Evolutionary conservation across 2,888 invertebrate genomes (phyloP), one percentile per base, ranked within the genome.

Genomic region (Busseola fusca): DNA sequence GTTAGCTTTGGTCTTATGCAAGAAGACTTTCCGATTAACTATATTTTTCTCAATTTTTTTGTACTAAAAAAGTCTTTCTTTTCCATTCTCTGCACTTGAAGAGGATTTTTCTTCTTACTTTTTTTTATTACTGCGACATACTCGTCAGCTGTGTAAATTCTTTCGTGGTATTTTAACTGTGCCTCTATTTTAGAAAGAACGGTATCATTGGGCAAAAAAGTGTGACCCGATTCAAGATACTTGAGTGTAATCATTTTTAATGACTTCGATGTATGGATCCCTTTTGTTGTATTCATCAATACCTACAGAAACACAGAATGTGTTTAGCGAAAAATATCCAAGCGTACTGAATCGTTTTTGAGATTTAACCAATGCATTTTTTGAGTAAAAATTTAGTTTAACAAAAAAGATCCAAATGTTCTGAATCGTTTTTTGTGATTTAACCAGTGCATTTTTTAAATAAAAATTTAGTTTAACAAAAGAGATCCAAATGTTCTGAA

Each of bases 1-100:
- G 57, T 67, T 71, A n/a, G 64, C 64, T 72, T 76, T 76, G 42
- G 58, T 66, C 59, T 72, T 69, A 64, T 64, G 59, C 37, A 66
- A 56, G 54, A 62, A 63, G 52, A 64, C 42, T 66, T 76, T 73
- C 57, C 75, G 56, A 60, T 72, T 18, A 45, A 65, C 66, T 69
- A 67, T 59, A 54, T 73, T 76, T 70, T 66, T 69, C 62, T 45
- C 18, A 21, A 16, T 42, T 45, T 21, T 62, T 70, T 58, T 48
- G 45, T 70, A 59, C 67, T 54, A 65, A 59, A 57, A 73, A 68
- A 64, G 45, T 68, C 64, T 37, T 70, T 70, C 37, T 70, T 68
- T 67, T 70, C 58, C 69, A 69, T 76, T 76, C 30, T 76, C 37
- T 73, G 50, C 48, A 72, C 70, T 68, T 76, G 67, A 42, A 76